Evolutionary conservation across 2,113 vertebrate species (phyloP).

Genomic region (Cacatua alba): DNA sequence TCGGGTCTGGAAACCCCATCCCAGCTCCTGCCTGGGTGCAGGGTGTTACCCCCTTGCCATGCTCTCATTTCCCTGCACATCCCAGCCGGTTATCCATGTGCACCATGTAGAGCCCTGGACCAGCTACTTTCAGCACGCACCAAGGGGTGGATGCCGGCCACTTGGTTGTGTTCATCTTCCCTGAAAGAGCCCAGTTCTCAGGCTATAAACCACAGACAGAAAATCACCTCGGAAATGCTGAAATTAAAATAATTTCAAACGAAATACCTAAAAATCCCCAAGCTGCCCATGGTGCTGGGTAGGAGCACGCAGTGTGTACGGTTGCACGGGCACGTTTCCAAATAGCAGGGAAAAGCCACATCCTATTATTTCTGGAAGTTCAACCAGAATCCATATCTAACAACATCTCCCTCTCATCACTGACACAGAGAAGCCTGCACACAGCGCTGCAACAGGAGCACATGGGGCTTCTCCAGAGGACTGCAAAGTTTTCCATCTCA

Average conservation of each 20-base stretch:
- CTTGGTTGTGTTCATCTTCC: background rate
- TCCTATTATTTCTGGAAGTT: background rate
- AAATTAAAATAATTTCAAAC: background rate
- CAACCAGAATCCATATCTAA: background rate
- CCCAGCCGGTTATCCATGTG: no score
- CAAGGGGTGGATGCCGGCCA: background rate
- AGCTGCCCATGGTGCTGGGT: rapidly evolving
- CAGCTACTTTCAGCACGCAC: background rate
- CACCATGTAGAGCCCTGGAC: background rate
- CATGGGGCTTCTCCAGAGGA: background rate
- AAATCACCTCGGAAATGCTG: background rate
- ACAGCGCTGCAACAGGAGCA: background rate
- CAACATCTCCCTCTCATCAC: background rate
- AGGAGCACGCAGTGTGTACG: rapidly evolving
- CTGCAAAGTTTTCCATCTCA: no score
- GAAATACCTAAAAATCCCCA: background rate
- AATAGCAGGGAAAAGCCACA: background rate
- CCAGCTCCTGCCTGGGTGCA: background rate
- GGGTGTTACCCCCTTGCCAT: background rate
- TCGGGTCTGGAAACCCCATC: background rate
- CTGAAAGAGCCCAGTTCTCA: background rate
- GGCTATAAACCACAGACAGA: background rate
- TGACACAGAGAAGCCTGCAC: rapidly evolving
- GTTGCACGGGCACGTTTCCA: background rate
- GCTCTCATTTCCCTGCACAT: background rate